Conservation (phyloP, 2,797 vertebrate genomes). For the Danio aesculapii region DNA sequence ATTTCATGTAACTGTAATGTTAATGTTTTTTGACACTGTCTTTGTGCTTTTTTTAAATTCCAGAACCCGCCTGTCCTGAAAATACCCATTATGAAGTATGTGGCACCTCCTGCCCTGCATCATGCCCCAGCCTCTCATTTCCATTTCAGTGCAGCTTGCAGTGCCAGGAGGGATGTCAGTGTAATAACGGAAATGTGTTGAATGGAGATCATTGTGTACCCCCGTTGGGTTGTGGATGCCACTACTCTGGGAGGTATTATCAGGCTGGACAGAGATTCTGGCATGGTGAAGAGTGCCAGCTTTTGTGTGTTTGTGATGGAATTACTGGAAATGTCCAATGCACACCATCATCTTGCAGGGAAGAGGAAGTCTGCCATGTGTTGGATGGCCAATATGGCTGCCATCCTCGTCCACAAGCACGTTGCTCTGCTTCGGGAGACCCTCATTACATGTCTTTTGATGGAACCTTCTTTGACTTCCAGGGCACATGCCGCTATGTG, state of each 20-base stretch:
- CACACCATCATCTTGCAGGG: constrained; percentile 59
- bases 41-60: neutral
- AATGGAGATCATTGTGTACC: constrained; percentile 69
- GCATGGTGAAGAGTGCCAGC: constrained; percentile 68
- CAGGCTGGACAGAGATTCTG: constrained; percentile 67
- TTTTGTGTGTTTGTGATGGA: constrained; percentile 67
- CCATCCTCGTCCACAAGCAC: constrained; percentile 61
- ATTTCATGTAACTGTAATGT: neutral
- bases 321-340: constrained; percentile 64
- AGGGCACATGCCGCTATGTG: constrained; percentile 68
- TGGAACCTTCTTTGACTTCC: constrained; percentile 70
- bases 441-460: constrained; percentile 77
- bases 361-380: constrained; percentile 65
- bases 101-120: constrained; percentile 68
- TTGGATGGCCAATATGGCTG: constrained; percentile 66
- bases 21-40: neutral
- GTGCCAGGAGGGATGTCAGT: constrained; percentile 78
- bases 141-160: constrained; percentile 67
- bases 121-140: constrained; percentile 74
- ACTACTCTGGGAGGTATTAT: constrained; percentile 67
- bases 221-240: constrained; percentile 72
- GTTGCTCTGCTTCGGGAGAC: constrained; percentile 74
- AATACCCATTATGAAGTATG: constrained; percentile 75
- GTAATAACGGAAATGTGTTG: constrained; percentile 70
- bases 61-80: constrained; percentile 68